Evolutionary conservation across 2,888 invertebrate genomes (phyloP), one percentile per base, ranked within the genome.

Genomic region (Acronicta leporina): DNA sequence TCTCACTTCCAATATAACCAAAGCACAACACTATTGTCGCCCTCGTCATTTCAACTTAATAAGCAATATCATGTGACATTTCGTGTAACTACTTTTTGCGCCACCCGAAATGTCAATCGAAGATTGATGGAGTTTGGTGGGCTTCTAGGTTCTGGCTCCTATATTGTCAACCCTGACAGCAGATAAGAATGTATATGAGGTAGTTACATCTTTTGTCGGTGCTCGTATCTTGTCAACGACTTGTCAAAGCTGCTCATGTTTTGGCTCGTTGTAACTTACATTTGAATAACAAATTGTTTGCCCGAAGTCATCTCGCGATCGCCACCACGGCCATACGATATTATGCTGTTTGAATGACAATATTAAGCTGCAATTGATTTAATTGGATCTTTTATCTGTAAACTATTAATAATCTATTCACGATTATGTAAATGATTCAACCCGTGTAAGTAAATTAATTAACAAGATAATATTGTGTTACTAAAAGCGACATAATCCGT

Each of bases 271-370:
- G 68, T 58, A 72, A 76, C 75, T 73, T 70, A 67, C 59, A 87
- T 87, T 84, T 84, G 78, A 84, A 87, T 86, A 84, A 81, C 83
- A 86, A 86, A 87, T 86, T 75, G 78, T 73, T 79, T 54, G 73
- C 66, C 63, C 58, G 73, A 75, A 80, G 75, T 77, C 68, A 77
- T 72, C 75, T 75, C 62, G 66, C 63, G 66, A 76, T 76, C 46
- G 62, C 59, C 68, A 61, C 53, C 62, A 56, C 54, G 52, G 71
- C 52, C 60, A 67, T 68, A 63, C 75, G 40, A 67, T 70, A 71
- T 54, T 72, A 63, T 63, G 58, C 63, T 65, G 65, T 75, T 72
- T 63, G 63, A 74, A 71, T 74, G 52, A 75, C 70, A 76, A 74
- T 73, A 73, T 76, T 81, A 71, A 80, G 80, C 74, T 74, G 68